Evolutionary conservation across 2,888 invertebrate species (phyloP).

Genomic region (Siphonodentalium dalli): DNA sequence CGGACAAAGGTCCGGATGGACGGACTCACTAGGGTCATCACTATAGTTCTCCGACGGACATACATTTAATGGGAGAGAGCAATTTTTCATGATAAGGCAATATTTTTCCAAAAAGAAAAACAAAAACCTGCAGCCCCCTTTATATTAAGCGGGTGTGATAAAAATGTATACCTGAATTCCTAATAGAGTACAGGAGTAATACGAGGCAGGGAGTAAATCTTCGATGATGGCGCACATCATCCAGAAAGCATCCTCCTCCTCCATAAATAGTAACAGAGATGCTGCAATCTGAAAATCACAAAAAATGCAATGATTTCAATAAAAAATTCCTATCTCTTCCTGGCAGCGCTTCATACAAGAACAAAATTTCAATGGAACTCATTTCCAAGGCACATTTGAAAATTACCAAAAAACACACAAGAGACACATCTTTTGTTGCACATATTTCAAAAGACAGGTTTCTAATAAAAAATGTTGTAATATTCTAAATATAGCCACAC

Average conservation of each 20-base stretch:
- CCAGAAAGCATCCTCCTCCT: conserved; percentile 99
- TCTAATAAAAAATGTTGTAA: too few relatives aligned
- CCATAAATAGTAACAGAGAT: conserved; percentile 87
- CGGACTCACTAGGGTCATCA: too few relatives aligned
- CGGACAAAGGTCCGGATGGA: too few relatives aligned
- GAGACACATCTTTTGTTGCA: too few relatives aligned
- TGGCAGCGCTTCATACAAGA: neutral
- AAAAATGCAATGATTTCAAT: neutral
- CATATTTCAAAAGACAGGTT: too few relatives aligned
- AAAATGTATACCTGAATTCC: conserved; percentile 69
- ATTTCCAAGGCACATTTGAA: neutral
- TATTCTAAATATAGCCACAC: too few relatives aligned
- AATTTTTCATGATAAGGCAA: too few relatives aligned
- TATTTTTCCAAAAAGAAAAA: too few relatives aligned
- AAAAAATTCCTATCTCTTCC: neutral
- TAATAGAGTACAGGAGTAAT: conserved; percentile 92
- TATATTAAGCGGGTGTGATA: neutral
- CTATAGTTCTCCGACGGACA: too few relatives aligned
- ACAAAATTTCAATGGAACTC: too few relatives aligned
- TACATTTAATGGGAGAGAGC: too few relatives aligned
- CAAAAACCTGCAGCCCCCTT: neutral
- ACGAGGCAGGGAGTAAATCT: conserved; percentile 95
- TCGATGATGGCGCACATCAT: conserved; percentile 99
- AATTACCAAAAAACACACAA: neutral
- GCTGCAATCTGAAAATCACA: conserved; percentile 77